These are phyloP conservation scores for Hydriomena furcata DNA, from an alignment of 2,888 invertebrate species.

Conservation along the genomic window DNA sequence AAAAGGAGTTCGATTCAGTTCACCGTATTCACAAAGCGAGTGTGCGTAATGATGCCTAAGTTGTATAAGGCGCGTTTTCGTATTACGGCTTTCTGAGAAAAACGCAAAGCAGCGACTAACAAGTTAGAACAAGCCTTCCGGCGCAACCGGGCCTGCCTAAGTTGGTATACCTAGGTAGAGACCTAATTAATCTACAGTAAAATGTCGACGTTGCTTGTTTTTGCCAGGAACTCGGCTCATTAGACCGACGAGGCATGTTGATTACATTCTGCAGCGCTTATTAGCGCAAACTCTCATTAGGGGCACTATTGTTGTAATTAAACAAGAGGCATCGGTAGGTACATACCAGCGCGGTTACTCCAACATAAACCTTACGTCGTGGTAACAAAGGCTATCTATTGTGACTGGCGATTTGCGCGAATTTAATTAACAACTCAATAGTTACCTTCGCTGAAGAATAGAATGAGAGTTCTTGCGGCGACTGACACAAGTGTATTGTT, in stretches of 20 bases:
- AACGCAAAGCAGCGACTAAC: conserved; percentile 53
- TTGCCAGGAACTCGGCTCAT: conserved; percentile 81
- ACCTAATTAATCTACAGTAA: conserved; percentile 81
- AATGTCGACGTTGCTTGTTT: conserved; percentile 78
- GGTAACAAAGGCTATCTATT: conserved; percentile 46
- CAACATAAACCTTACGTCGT: conserved; percentile 53
- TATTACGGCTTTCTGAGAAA: conserved; percentile 54
- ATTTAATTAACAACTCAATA: conserved; percentile 82
- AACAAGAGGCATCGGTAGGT: conserved; percentile 73
- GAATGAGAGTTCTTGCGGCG: conserved; percentile 72
- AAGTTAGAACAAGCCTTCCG: conserved; percentile 63
- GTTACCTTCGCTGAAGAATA: conserved; percentile 57
- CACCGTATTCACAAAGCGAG: conserved; percentile 35
- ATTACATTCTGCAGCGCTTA: conserved; percentile 83
- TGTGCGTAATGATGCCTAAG: conserved; percentile 35
- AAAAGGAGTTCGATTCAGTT: conserved; percentile 42
- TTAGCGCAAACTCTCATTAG: conserved; percentile 83
- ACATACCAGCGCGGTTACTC: conserved; percentile 44
- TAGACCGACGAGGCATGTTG: conserved; percentile 81
- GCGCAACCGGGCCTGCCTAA: conserved; percentile 51
- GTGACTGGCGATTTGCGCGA: conserved; percentile 59
- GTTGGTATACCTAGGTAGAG: conserved; percentile 61
- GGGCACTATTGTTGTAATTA: conserved; percentile 83
- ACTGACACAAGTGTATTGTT: conserved; percentile 80
- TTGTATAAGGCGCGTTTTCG: conserved; percentile 42